Conservation (phyloP, 2,797 vertebrate species). For the Gephyroberyx darwinii region DNA sequence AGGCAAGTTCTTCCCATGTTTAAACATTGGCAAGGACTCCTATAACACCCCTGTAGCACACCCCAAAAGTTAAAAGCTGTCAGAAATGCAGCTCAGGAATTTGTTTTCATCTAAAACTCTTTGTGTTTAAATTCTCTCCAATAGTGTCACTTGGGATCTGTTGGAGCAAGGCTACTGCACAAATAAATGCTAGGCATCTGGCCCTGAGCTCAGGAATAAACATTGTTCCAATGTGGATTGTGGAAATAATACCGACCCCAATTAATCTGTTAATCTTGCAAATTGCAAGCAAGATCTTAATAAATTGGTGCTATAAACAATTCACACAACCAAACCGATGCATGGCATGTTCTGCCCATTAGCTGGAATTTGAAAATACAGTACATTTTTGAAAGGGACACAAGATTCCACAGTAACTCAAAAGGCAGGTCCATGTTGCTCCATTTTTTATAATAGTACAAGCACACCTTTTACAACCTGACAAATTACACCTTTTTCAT, state of each 20-base stretch:
- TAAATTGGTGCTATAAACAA: neutral
- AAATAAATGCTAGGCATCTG: constrained; percentile 20
- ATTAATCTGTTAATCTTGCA: neutral
- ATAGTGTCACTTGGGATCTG: constrained; percentile 31
- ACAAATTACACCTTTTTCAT: no score
- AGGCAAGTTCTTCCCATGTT: constrained; percentile 59
- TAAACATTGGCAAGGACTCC: constrained; percentile 62
- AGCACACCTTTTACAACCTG: no score
- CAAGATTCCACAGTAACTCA: no score
- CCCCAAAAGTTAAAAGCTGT: constrained; percentile 63
- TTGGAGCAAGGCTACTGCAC: constrained; percentile 23
- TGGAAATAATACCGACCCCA: neutral
- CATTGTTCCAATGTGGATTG: neutral
- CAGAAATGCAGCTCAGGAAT: constrained; percentile 59
- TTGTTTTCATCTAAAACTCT: constrained; percentile 30
- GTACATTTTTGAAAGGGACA: no score
- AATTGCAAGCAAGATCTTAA: neutral
- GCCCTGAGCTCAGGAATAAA: neutral
- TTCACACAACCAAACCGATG: neutral
- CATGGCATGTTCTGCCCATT: neutral
- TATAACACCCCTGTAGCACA: constrained; percentile 62
- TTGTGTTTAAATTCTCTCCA: constrained; percentile 50
- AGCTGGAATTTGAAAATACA: no score
- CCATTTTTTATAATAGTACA: no score
- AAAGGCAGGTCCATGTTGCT: no score